phyloP scores from a whole-genome alignment of 2,113 vertebrate species.

The Pseudolaguvia tuberculata region DNA sequence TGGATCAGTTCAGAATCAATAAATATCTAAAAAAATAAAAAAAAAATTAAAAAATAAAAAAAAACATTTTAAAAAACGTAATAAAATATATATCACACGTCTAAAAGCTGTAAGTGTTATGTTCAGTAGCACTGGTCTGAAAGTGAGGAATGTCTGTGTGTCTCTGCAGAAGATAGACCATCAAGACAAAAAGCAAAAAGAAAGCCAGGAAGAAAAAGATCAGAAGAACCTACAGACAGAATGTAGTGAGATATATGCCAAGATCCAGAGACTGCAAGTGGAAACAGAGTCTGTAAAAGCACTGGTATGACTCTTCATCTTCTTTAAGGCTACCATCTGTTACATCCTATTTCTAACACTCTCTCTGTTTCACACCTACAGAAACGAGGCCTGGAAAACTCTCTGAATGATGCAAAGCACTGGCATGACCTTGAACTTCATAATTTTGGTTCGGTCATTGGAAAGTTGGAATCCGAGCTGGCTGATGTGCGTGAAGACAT shows the following conservation, averaged over 20 bases:
- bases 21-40: too few relatives aligned
- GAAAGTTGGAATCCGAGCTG: slow-evolving; percentile 85
- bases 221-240: slow-evolving; percentile 77
- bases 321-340: too few relatives aligned
- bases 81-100: too few relatives aligned
- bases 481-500: slow-evolving; percentile 75
- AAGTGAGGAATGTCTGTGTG: slow-evolving; percentile 1
- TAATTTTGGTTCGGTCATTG: slow-evolving; percentile 83
- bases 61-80: too few relatives aligned
- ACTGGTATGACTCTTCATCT: slow-evolving; percentile 68
- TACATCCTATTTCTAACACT: too few relatives aligned
- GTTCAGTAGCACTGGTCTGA: too few relatives aligned
- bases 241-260: slow-evolving; percentile 73
- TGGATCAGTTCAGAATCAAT: too few relatives aligned
- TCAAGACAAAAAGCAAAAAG: slow-evolving; percentile 54
- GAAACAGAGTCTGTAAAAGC: slow-evolving; percentile 88
- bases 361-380: slow-evolving; percentile 44
- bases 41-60: too few relatives aligned
- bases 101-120: too few relatives aligned
- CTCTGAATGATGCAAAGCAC: slow-evolving; percentile 79
- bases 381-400: slow-evolving; percentile 90
- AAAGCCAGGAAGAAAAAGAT: slow-evolving; percentile 78
- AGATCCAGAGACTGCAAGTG: slow-evolving; percentile 87
- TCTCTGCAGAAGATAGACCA: slow-evolving; percentile 64
- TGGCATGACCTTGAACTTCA: slow-evolving; percentile 91